phyloP scores from a whole-genome alignment of 64 coral and sea anemone genomes.

The Stichodactyla helianthus region DNA sequence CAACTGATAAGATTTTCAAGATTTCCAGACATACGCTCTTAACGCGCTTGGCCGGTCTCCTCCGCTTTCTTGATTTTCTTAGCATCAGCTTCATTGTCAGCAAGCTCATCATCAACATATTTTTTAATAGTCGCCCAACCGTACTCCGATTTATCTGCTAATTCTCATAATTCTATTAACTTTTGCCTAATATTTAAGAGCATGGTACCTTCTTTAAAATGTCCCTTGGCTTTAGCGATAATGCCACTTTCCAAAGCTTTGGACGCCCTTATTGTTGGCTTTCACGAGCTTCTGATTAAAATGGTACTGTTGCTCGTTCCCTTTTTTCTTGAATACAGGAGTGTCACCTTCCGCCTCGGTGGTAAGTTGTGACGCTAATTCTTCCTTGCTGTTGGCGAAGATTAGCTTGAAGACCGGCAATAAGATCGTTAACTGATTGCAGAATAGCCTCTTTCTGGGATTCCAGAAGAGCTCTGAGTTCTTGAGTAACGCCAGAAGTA shows the following conservation, averaged over 20 bases:
- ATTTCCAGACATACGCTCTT: too few relatives aligned
- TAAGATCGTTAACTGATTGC: too few relatives aligned
- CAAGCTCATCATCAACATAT: background rate
- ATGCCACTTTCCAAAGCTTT: constrained; percentile 17
- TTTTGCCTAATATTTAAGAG: constrained; percentile 34
- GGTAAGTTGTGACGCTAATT: too few relatives aligned
- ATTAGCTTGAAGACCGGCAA: too few relatives aligned
- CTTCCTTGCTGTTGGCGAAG: too few relatives aligned
- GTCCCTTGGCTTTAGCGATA: constrained; percentile 25
- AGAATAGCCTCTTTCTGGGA: too few relatives aligned
- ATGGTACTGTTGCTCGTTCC: constrained; percentile 35
- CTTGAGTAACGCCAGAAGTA: too few relatives aligned
- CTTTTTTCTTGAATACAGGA: background rate
- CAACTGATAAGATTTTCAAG: too few relatives aligned
- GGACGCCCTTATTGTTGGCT: background rate
- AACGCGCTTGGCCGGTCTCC: background rate
- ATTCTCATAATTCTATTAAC: constrained; percentile 19
- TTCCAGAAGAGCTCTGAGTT: too few relatives aligned
- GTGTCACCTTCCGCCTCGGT: too few relatives aligned
- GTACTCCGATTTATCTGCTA: constrained; percentile 33
- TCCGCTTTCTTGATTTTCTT: background rate
- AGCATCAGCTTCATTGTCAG: background rate
- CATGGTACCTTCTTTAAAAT: constrained; percentile 25
- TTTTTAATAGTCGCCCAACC: background rate
- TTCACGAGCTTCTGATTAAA: constrained; percentile 11